phyloP scores from a whole-genome alignment of 2,888 invertebrate species.

The Adineta ricciae region DNA sequence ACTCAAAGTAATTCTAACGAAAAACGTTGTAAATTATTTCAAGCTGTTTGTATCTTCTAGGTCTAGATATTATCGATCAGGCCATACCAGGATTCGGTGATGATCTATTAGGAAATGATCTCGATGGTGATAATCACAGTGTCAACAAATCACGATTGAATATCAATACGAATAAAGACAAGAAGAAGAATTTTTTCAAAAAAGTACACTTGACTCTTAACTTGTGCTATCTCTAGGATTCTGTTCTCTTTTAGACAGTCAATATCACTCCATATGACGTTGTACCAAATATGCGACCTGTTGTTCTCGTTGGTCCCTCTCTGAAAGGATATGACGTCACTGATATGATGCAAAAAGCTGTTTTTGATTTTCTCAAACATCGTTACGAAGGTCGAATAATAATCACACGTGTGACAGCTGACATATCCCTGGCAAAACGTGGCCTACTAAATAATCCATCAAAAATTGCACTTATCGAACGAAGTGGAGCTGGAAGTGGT shows the following conservation, averaged over 20 bases:
- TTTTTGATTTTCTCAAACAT: slow-evolving; percentile 97
- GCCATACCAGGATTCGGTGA: not conserved
- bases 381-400: slow-evolving; percentile 90
- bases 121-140: not conserved
- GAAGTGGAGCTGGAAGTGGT: not conserved
- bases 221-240: not conserved
- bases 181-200: not conserved
- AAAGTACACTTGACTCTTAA: not conserved
- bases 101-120: not conserved
- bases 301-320: slow-evolving; percentile 94
- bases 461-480: slow-evolving; percentile 54
- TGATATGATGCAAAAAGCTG: slow-evolving; percentile 99
- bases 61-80: not conserved
- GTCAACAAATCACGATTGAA: not conserved
- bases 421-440: slow-evolving; percentile 47
- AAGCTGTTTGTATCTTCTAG: not conserved
- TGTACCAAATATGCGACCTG: slow-evolving; percentile 98
- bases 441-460: slow-evolving; percentile 76
- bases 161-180: not conserved
- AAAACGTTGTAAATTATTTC: too few species aligned
- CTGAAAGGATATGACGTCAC: slow-evolving; percentile 99
- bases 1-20: not conserved
- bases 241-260: not conserved
- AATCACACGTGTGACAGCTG: slow-evolving; percentile 96
- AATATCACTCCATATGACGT: slow-evolving; percentile 83